These are phyloP conservation scores for Rhopilema esculentum DNA, from an alignment of 30 jellyfish, hydroid and myxozoan genomes.

Conservation along the genomic window DNA sequence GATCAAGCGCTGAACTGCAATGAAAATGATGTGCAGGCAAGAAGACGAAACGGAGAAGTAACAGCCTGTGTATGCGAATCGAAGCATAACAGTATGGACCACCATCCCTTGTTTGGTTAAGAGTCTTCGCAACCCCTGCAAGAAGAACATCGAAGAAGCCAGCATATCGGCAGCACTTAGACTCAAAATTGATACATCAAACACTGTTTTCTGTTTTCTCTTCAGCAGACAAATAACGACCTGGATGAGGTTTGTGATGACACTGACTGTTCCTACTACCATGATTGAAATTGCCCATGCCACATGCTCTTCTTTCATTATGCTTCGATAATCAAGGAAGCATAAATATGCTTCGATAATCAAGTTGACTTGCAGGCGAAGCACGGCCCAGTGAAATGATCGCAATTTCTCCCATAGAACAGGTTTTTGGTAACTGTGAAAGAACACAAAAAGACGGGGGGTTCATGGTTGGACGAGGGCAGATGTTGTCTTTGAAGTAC, in stretches of 20 bases:
- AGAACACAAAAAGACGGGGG: no score
- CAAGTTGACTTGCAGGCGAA: no score
- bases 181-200: conserved; percentile 13
- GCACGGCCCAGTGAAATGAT: no score
- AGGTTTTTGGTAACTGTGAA: no score
- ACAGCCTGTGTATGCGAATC: conserved; percentile 38
- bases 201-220: background rate
- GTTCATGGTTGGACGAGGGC: no score
- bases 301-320: no score
- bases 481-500: no score
- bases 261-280: background rate
- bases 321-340: no score
- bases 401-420: no score
- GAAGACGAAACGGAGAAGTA: conserved; percentile 30
- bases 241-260: conserved; percentile 2
- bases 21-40: conserved; percentile 24
- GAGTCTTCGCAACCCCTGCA: conserved; percentile 27
- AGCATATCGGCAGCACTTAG: conserved; percentile 24
- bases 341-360: no score
- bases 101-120: conserved; percentile 12
- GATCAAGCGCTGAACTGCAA: conserved; percentile 35
- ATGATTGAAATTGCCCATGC: conserved; percentile 18
- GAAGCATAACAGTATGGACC: conserved; percentile 17
- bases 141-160: conserved; percentile 18
- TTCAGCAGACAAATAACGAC: background rate